Evolutionary conservation across 2,797 vertebrate genomes (phyloP).

Genomic region (Acanthis flammea): DNA sequence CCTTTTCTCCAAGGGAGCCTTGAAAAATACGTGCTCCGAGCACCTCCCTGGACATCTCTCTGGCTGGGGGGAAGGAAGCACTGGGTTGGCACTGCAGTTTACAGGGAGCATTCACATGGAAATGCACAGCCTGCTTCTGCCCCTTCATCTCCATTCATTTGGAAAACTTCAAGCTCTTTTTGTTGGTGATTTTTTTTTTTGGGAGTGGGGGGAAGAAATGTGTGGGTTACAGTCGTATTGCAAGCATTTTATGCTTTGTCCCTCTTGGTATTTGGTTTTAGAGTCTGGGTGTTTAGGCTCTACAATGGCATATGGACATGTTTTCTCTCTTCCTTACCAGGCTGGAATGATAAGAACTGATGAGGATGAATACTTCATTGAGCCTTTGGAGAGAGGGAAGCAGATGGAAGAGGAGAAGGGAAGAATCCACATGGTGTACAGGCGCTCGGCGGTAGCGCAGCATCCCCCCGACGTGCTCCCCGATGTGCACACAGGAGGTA

Average conservation of each 20-base stretch:
- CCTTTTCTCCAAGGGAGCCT: background rate
- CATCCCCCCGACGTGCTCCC: constrained; percentile 60
- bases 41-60: background rate
- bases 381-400: constrained; percentile 91
- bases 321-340: constrained; percentile 62
- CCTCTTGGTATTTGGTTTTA: background rate
- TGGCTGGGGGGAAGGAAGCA: fast-evolving
- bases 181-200: background rate
- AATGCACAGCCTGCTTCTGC: background rate
- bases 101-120: background rate
- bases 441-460: constrained; percentile 82
- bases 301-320: background rate
- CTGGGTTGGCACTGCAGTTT: background rate
- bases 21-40: background rate
- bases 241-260: fast-evolving
- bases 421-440: constrained; percentile 91
- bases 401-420: constrained; percentile 91
- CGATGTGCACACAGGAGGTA: constrained; percentile 80
- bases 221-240: background rate
- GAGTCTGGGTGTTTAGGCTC: background rate
- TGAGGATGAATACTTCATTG: constrained; percentile 95
- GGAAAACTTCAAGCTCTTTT: background rate
- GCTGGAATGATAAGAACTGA: constrained; percentile 96
- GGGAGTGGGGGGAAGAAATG: background rate
- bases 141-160: background rate